Evolutionary conservation across 2,888 invertebrate genomes (phyloP).

Genomic region (Exocentrus adspersus): DNA sequence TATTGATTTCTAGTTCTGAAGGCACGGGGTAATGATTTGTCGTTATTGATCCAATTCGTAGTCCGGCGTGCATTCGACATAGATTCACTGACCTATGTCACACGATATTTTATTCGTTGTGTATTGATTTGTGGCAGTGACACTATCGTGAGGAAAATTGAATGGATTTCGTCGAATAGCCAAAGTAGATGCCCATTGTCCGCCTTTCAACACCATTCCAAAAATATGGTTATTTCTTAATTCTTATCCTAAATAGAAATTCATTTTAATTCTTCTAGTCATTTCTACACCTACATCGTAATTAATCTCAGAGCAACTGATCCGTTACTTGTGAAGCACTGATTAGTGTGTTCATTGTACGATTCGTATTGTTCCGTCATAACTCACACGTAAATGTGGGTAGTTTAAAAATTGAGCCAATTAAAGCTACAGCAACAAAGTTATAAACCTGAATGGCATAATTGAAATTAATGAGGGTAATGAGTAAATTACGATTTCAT

Average conservation of each 20-base stretch:
- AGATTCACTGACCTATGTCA: slow-evolving; percentile 27
- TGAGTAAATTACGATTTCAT: slow-evolving; percentile 13
- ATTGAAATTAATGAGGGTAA: slow-evolving; percentile 21
- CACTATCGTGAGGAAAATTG: too few relatives aligned
- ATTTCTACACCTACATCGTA: too few relatives aligned
- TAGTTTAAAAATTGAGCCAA: slow-evolving; percentile 18
- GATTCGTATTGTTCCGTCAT: not conserved
- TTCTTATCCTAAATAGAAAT: too few relatives aligned
- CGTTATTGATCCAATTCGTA: slow-evolving; percentile 4
- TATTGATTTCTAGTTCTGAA: slow-evolving; percentile 4
- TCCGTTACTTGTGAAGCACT: not conserved
- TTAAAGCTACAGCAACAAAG: slow-evolving; percentile 20
- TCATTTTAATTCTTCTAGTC: too few relatives aligned
- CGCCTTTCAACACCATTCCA: too few relatives aligned
- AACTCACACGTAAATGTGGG: slow-evolving; percentile 12
- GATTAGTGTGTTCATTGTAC: not conserved
- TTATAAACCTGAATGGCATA: slow-evolving; percentile 20
- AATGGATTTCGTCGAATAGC: too few relatives aligned
- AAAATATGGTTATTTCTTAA: too few relatives aligned
- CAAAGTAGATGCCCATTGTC: too few relatives aligned
- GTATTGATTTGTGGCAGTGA: slow-evolving; percentile 10
- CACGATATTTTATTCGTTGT: slow-evolving; percentile 15
- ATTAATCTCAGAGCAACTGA: not conserved
- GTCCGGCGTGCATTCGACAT: slow-evolving; percentile 5
- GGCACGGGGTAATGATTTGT: slow-evolving; percentile 13